Percentiles rank a stretch among this genome's conserved stretches.
Evolutionary conservation across 1,140 invertebrate genomes (phyloP).

Genomic region (Lasaia peninsularis): DNA sequence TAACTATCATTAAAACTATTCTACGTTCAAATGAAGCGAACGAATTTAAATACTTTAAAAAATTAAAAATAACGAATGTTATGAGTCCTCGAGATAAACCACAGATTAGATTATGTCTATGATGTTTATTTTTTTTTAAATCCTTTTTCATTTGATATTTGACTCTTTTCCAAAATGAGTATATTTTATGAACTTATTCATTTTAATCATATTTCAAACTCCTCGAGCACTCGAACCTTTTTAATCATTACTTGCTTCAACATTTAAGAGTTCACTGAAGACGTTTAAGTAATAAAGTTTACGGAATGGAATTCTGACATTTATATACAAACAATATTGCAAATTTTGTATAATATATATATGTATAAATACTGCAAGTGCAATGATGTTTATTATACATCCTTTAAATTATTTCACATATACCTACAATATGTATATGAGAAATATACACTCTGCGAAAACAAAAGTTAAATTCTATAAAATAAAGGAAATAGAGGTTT

Average conservation of each 20-base stretch:
- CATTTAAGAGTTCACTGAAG: background rate
- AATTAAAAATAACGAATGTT: background rate
- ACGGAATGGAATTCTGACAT: background rate
- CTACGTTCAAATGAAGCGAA: constrained; percentile 26
- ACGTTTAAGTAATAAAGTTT: background rate
- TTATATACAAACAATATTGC: background rate
- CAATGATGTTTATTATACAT: too few species aligned
- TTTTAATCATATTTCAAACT: too few species aligned
- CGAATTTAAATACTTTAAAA: constrained; percentile 29
- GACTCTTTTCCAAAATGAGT: too few species aligned
- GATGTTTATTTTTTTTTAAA: too few species aligned
- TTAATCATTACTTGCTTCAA: background rate
- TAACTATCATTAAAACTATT: constrained; percentile 7
- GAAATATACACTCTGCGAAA: too few species aligned
- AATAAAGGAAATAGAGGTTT: too few species aligned
- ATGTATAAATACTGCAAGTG: background rate
- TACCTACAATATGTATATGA: too few species aligned
- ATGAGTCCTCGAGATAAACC: background rate
- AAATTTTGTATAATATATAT: background rate
- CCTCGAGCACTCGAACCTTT: background rate
- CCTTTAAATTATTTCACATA: too few species aligned
- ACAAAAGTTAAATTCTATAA: too few species aligned
- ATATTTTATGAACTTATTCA: too few species aligned
- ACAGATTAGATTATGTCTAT: too few species aligned
- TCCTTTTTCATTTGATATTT: too few species aligned